A percentile compares a stretch with the other conserved stretches of the same genome.
These are phyloP conservation scores for Hemibates koningsi DNA, from an alignment of 2,113 vertebrate species.

Conservation along the genomic window DNA sequence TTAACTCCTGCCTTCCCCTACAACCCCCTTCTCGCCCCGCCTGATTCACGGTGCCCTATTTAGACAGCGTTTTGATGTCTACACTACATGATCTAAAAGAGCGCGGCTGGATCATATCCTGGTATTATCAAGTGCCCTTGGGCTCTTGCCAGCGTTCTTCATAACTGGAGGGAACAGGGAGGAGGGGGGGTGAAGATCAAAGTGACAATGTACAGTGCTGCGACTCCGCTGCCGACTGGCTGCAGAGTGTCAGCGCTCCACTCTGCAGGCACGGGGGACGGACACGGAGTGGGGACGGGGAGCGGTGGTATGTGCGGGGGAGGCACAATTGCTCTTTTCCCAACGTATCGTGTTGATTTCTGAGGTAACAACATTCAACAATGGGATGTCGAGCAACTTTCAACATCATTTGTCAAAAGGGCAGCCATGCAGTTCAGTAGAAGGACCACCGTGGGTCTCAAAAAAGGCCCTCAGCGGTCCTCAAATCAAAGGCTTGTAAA, in stretches of 20 bases:
- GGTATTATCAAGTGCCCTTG: slow-evolving; percentile 56
- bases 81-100: slow-evolving; percentile 40
- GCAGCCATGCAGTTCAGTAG: not conserved
- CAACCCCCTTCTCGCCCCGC: slow-evolving; percentile 17
- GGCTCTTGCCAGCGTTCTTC: slow-evolving; percentile 45
- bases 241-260: slow-evolving; percentile 20
- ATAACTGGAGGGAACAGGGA: slow-evolving; percentile 32
- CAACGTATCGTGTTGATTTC: not conserved
- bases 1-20: slow-evolving; percentile 23
- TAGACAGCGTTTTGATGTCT: slow-evolving; percentile 49
- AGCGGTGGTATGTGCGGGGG: not conserved
- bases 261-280: not conserved
- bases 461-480: not conserved
- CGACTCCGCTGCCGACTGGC: slow-evolving; percentile 25
- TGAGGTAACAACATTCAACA: not conserved
- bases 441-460: not conserved
- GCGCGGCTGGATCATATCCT: slow-evolving; percentile 47
- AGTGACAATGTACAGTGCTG: slow-evolving; percentile 43
- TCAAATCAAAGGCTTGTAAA: not conserved
- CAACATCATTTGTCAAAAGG: not conserved
- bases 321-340: not conserved
- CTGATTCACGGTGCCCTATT: slow-evolving; percentile 39
- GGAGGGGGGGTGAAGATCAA: slow-evolving; percentile 39
- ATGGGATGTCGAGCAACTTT: not conserved
- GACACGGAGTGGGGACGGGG: not conserved